Percentiles rank a stretch among this genome's conserved stretches.
Evolutionary conservation across 2,888 invertebrate genomes (phyloP).

Genomic region (Meandrusa payeni): DNA sequence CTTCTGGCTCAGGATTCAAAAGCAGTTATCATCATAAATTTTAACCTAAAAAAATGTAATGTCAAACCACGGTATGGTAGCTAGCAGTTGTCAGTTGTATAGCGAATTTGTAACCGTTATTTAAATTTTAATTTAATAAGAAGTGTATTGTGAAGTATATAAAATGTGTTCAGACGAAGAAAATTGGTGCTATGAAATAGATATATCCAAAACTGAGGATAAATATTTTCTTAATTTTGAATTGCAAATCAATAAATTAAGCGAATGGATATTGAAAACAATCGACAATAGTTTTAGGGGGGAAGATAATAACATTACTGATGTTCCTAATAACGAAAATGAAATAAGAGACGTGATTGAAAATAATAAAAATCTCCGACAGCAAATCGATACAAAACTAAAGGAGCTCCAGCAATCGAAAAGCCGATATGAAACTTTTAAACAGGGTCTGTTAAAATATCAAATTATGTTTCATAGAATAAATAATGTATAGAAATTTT

Average conservation of each 20-base stretch:
- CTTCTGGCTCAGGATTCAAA: too few relatives aligned
- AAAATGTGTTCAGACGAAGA: slow-evolving; percentile 52
- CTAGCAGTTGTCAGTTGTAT: too few relatives aligned
- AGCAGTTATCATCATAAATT: too few relatives aligned
- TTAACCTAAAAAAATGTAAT: too few relatives aligned
- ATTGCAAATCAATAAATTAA: slow-evolving; percentile 33
- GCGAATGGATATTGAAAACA: slow-evolving; percentile 39
- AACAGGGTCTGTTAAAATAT: slow-evolving; percentile 59
- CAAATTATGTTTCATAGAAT: too few relatives aligned
- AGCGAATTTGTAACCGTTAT: too few relatives aligned
- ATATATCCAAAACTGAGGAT: slow-evolving; percentile 38
- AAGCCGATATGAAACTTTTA: slow-evolving; percentile 53
- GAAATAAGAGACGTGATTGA: slow-evolving; percentile 50
- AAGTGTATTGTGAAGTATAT: slow-evolving; percentile 1
- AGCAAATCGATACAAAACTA: slow-evolving; percentile 51
- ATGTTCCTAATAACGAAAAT: slow-evolving; percentile 45
- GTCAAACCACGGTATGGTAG: too few relatives aligned
- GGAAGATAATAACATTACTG: slow-evolving; percentile 36
- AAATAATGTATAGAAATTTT: too few relatives aligned
- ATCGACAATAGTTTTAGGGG: slow-evolving; percentile 46
- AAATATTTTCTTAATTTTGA: slow-evolving; percentile 40
- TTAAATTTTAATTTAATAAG: too few relatives aligned
- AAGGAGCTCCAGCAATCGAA: slow-evolving; percentile 48
- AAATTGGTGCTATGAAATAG: slow-evolving; percentile 43
- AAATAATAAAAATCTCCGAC: slow-evolving; percentile 50